phyloP scores from a whole-genome alignment of 2,888 invertebrate species.

The Euphydryas editha region DNA sequence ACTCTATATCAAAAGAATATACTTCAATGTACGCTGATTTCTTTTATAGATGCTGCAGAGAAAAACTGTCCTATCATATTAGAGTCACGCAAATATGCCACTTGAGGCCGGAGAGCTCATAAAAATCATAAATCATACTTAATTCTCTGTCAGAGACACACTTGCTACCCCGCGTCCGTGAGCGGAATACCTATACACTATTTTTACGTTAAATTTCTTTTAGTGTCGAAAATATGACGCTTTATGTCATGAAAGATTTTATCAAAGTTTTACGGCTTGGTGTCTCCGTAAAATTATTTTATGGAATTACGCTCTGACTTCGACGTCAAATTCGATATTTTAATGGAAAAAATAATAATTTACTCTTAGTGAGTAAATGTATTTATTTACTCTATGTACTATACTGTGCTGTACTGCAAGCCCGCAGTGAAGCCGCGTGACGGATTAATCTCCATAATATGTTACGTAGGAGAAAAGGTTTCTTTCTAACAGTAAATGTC shows the following conservation, averaged over 20 bases:
- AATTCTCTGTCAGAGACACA: slow-evolving; percentile 66
- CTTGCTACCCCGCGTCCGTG: slow-evolving; percentile 65
- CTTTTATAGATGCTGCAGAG: slow-evolving; percentile 21
- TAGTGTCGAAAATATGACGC: slow-evolving; percentile 30
- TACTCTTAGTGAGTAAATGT: too few species aligned
- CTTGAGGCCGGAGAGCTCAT: slow-evolving; percentile 63
- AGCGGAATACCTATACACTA: slow-evolving; percentile 66
- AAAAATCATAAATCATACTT: slow-evolving; percentile 78
- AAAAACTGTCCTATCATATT: slow-evolving; percentile 41
- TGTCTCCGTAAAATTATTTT: not conserved
- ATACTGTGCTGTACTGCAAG: too few species aligned
- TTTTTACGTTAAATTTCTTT: slow-evolving; percentile 38
- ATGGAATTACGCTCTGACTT: not conserved
- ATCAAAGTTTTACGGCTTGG: slow-evolving; percentile 17
- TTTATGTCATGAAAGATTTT: slow-evolving; percentile 34
- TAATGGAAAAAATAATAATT: not conserved
- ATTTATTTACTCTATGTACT: too few species aligned
- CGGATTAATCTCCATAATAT: too few species aligned
- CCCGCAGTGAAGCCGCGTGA: too few species aligned
- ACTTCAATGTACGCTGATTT: slow-evolving; percentile 13
- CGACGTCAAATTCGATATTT: not conserved
- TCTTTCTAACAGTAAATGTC: too few species aligned
- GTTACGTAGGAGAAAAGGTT: too few species aligned
- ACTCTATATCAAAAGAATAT: slow-evolving; percentile 5
- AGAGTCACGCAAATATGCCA: slow-evolving; percentile 60